These are phyloP conservation scores for Aethes cnicana DNA, from an alignment of 2,888 invertebrate genomes.

Conservation along the genomic window DNA sequence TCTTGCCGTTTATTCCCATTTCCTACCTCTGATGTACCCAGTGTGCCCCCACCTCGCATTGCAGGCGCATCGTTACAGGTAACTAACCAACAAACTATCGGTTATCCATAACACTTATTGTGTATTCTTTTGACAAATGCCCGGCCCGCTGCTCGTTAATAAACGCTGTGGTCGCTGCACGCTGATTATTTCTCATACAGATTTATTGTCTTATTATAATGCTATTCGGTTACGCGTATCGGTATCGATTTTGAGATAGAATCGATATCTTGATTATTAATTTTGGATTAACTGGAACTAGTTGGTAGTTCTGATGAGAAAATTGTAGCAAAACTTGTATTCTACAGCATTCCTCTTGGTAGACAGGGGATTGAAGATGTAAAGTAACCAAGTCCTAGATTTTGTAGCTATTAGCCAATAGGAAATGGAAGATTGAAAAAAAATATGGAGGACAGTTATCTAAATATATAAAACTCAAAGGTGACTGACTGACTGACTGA, in stretches of 20 bases:
- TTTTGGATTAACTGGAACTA: too few species aligned
- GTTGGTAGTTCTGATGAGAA: too few species aligned
- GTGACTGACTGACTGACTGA: too few species aligned
- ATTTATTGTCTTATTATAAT: conserved; percentile 50
- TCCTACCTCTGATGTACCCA: conserved; percentile 27
- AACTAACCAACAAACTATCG: conserved; percentile 75
- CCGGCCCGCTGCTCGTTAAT: conserved; percentile 59
- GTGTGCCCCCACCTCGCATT: conserved; percentile 42
- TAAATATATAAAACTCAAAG: too few species aligned
- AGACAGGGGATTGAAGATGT: too few species aligned
- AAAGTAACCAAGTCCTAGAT: too few species aligned
- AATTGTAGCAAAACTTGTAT: too few species aligned
- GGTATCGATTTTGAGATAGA: conserved; percentile 1
- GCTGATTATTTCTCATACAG: conserved; percentile 54
- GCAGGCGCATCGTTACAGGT: conserved; percentile 55
- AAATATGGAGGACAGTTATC: too few species aligned
- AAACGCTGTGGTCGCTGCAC: conserved; percentile 40
- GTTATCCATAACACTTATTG: conserved; percentile 78
- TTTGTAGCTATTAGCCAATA: too few species aligned
- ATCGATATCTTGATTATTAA: conserved; percentile 5
- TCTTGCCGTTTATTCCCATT: conserved; percentile 3
- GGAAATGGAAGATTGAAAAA: too few species aligned
- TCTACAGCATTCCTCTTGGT: too few species aligned
- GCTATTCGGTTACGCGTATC: conserved; percentile 26
- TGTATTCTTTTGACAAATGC: conserved; percentile 76